Base-by-base conservation (phyloP, 1,140 invertebrate species). In the Coenobita brevimanus region DNA sequence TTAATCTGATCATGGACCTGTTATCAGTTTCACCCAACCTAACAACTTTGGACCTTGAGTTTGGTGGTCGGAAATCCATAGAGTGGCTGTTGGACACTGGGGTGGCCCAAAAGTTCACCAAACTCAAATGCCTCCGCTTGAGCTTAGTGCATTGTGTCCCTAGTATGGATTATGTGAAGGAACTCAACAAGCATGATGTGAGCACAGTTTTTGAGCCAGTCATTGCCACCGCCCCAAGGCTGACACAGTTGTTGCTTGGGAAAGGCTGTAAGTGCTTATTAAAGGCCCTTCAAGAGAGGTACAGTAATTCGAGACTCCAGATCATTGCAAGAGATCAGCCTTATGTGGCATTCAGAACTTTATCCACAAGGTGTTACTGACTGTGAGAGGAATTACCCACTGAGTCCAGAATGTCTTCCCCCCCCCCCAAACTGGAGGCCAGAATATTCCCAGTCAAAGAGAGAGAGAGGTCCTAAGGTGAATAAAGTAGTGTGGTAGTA, bases 331-430 rank as follows among this genome's bases (percentile, higher is more conserved):
- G 73, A 36, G 41, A 75, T 24, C 75, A 69, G 30, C 71, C 82
- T 3, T 85, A 76, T 46, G 57, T 85, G 54, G 82, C 82, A 15
- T 85, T 85, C 73, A 60, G 82, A 76, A 76, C 33, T 30, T 71
- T 85, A 13, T 41, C 82, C 1, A 76, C 71, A 2, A 60, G 82
- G 15, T 85, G 73, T 57, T 85, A 71, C 57, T 85, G 57, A 78
- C 17, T n/a, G n/a, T n/a, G n/a, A n/a, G n/a, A n/a, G n/a, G n/a
- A n/a, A n/a, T n/a, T n/a, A n/a, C n/a, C n/a, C n/a, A n/a, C n/a
- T n/a, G n/a, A n/a, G n/a, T n/a, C n/a, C n/a, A n/a, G n/a, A n/a
- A n/a, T n/a, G n/a, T n/a, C n/a, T n/a, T n/a, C n/a, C n/a, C n/a
- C n/a, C n/a, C n/a, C n/a, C n/a, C n/a, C n/a, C n/a, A n/a, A n/a